These are phyloP conservation scores for Hestina assimilis DNA, from an alignment of 1,140 invertebrate genomes.

Conservation along the genomic window DNA sequence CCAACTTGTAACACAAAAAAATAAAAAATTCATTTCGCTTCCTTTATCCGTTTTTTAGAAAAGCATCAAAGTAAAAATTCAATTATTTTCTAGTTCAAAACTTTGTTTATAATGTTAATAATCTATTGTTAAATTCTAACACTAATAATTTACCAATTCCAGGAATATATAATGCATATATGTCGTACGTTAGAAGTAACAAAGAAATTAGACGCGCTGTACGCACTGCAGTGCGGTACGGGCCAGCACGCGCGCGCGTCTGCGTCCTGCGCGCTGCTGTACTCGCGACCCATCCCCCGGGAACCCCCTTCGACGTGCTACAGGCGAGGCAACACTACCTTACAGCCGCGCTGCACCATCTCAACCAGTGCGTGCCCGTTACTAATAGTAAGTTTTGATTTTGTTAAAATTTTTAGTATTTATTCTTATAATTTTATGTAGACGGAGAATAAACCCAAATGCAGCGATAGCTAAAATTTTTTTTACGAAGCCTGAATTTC, in stretches of 20 bases:
- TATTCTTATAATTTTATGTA: too few relatives aligned
- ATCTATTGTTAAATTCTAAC: neutral
- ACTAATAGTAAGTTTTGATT: slow-evolving; percentile 39
- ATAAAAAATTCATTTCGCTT: too few relatives aligned
- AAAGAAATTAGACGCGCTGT: slow-evolving; percentile 82
- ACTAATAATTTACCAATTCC: slow-evolving; percentile 18
- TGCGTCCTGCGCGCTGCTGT: slow-evolving; percentile 86
- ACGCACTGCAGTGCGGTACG: slow-evolving; percentile 84
- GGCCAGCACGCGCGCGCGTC: slow-evolving; percentile 85
- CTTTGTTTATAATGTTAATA: too few relatives aligned
- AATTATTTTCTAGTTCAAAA: too few relatives aligned
- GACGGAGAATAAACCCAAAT: too few relatives aligned
- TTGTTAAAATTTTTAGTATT: too few relatives aligned
- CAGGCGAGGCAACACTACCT: slow-evolving; percentile 78
- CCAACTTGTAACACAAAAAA: too few relatives aligned
- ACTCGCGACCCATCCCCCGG: slow-evolving; percentile 72
- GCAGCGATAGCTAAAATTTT: too few relatives aligned
- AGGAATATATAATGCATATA: slow-evolving; percentile 82
- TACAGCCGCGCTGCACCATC: slow-evolving; percentile 81
- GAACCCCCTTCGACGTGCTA: slow-evolving; percentile 79
- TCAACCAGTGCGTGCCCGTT: slow-evolving; percentile 72
- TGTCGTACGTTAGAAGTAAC: slow-evolving; percentile 83
- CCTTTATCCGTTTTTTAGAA: too few relatives aligned
- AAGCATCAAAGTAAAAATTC: too few relatives aligned
- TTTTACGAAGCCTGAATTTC: too few relatives aligned